Evolutionary conservation across 1,140 invertebrate species (phyloP).

Genomic region (Drosophila miranda): DNA sequence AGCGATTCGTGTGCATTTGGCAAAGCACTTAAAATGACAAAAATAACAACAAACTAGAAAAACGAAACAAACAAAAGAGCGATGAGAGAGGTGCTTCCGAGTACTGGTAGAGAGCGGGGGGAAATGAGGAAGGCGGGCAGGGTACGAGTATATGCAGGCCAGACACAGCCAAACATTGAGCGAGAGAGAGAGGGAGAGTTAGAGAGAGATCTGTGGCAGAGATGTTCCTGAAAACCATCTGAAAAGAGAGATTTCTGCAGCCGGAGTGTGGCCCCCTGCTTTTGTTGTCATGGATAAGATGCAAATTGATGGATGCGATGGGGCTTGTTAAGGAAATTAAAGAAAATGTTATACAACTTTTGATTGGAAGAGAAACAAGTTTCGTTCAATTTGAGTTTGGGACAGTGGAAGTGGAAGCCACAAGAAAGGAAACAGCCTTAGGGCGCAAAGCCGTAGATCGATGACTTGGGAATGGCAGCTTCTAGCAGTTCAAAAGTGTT

Average conservation of each 20-base stretch:
- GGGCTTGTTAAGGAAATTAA: constrained; percentile 12
- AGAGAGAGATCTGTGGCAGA: constrained; percentile 1
- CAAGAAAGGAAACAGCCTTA: too few relatives aligned
- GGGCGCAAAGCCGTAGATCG: too few relatives aligned
- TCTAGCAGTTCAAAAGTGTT: too few relatives aligned
- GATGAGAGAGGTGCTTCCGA: background rate
- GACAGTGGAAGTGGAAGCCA: too few relatives aligned
- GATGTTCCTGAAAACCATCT: constrained; percentile 37
- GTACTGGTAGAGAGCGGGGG: background rate
- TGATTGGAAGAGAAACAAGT: too few relatives aligned
- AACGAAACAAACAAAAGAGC: constrained; percentile 39
- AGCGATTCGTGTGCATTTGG: constrained; percentile 64
- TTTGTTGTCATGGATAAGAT: background rate
- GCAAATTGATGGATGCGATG: constrained; percentile 5
- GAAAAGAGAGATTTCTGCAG: background rate
- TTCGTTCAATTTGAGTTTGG: too few relatives aligned
- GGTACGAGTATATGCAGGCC: background rate
- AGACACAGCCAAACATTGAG: constrained; percentile 27
- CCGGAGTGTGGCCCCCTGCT: background rate
- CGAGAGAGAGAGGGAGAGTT: too few relatives aligned
- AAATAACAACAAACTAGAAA: constrained; percentile 55
- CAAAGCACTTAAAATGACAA: constrained; percentile 67
- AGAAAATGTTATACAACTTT: background rate
- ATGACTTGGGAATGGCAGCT: too few relatives aligned
- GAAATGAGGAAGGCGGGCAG: too few relatives aligned